A percentile compares a stretch with the other conserved stretches of the same genome.
phyloP scores from a whole-genome alignment of 2,888 invertebrate species.

The Arenicola marina region DNA sequence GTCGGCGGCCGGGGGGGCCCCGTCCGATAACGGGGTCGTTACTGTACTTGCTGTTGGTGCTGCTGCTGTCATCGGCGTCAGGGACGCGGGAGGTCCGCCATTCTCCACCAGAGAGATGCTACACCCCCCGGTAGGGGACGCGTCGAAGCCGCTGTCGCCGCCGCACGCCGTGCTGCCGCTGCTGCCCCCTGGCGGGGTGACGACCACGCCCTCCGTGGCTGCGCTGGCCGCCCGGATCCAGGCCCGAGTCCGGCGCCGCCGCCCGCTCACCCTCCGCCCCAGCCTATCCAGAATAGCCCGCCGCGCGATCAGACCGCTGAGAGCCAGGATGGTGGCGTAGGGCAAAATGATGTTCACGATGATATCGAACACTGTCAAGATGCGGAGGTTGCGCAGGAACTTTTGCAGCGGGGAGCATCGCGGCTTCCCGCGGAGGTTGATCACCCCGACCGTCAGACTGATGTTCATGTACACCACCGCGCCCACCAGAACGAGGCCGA shows the following conservation, averaged over 20 bases:
- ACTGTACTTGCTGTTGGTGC: too few relatives aligned
- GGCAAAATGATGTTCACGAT: slow-evolving; percentile 14
- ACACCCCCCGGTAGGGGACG: too few relatives aligned
- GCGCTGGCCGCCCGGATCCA: not conserved
- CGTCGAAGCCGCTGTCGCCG: too few relatives aligned
- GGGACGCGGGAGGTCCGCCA: not conserved
- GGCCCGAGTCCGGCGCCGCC: not conserved
- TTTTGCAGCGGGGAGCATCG: slow-evolving; percentile 2
- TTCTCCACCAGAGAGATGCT: too few relatives aligned
- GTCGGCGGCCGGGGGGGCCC: too few relatives aligned
- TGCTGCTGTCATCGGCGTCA: too few relatives aligned
- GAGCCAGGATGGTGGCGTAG: slow-evolving; percentile 1
- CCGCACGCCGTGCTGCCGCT: not conserved
- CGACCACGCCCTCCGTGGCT: not conserved
- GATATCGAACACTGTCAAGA: slow-evolving; percentile 14
- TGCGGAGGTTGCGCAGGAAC: not conserved
- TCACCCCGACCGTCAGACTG: slow-evolving; percentile 9
- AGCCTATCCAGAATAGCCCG: not conserved
- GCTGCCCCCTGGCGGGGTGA: too few relatives aligned
- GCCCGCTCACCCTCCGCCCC: not conserved
- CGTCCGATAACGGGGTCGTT: too few relatives aligned
- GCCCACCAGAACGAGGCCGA: not conserved
- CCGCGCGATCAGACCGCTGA: not conserved
- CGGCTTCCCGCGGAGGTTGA: not conserved
- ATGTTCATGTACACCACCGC: slow-evolving; percentile 10